phyloP scores from a whole-genome alignment of 1,140 invertebrate species.

The Diachasma alloeum region DNA sequence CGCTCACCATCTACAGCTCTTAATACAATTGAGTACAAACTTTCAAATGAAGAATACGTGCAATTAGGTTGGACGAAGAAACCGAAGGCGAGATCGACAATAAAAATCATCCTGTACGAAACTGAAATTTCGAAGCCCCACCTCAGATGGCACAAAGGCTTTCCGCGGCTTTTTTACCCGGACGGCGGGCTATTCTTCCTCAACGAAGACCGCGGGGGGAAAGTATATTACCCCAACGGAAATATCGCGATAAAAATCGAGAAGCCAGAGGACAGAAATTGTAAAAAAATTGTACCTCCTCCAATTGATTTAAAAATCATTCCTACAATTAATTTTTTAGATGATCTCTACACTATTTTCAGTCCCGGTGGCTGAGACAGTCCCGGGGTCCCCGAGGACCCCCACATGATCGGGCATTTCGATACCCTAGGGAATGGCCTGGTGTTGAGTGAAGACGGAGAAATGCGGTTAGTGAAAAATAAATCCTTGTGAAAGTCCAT shows the following conservation, averaged over 20 bases:
- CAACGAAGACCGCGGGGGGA: slow-evolving; percentile 25
- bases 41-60: slow-evolving; percentile 46
- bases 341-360: slow-evolving; percentile 47
- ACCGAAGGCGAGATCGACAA: slow-evolving; percentile 36
- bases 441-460: slow-evolving; percentile 38
- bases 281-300: slow-evolving; percentile 35
- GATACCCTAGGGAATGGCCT: slow-evolving; percentile 43
- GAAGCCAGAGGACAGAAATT: slow-evolving; percentile 39
- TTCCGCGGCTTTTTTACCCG: slow-evolving; percentile 31
- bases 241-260: slow-evolving; percentile 34
- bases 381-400: slow-evolving; percentile 22
- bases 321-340: slow-evolving; percentile 48
- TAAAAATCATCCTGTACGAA: slow-evolving; percentile 37
- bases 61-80: slow-evolving; percentile 43
- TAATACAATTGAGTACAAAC: slow-evolving; percentile 53
- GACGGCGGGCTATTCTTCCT: slow-evolving; percentile 36
- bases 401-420: slow-evolving; percentile 43
- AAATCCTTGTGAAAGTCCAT: background rate
- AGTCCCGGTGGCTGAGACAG: slow-evolving; percentile 42
- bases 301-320: slow-evolving; percentile 24
- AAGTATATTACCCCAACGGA: slow-evolving; percentile 46
- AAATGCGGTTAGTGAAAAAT: slow-evolving; percentile 30
- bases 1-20: too few species aligned
- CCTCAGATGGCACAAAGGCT: slow-evolving; percentile 32
- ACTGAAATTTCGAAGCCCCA: slow-evolving; percentile 37